Conservation (phyloP, 2,113 vertebrate genomes). For the Hiodon tergisus region DNA sequence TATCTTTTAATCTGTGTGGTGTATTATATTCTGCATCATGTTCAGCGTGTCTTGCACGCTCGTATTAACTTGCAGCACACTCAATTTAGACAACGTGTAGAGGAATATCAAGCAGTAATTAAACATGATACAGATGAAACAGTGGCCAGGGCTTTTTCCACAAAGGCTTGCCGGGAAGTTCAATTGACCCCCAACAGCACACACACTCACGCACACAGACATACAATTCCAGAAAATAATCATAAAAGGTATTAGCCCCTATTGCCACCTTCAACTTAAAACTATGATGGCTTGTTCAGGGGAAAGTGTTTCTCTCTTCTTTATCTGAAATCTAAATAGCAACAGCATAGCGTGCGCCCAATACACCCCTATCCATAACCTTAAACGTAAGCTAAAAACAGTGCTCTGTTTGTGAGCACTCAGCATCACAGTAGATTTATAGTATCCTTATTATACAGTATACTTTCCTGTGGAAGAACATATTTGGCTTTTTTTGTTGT, state of each 20-base stretch:
- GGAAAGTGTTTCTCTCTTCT: slow-evolving; percentile 45
- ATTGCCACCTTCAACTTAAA: slow-evolving; percentile 49
- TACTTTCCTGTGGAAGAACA: neutral
- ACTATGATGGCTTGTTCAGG: slow-evolving; percentile 35
- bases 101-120: slow-evolving; percentile 52
- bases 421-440: neutral
- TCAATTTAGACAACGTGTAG: slow-evolving; percentile 51
- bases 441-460: neutral
- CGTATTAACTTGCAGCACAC: slow-evolving; percentile 55
- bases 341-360: slow-evolving; percentile 10
- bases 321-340: slow-evolving; percentile 44
- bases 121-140: slow-evolving; percentile 34
- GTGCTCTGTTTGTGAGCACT: neutral
- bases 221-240: slow-evolving; percentile 29
- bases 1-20: slow-evolving; percentile 59
- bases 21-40: slow-evolving; percentile 52
- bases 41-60: slow-evolving; percentile 45
- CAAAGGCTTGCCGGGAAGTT: slow-evolving; percentile 48
- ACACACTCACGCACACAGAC: too few species aligned
- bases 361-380: slow-evolving; percentile 32
- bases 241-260: slow-evolving; percentile 41
- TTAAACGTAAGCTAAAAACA: slow-evolving; percentile 23
- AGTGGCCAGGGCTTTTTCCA: slow-evolving; percentile 47
- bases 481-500: neutral
- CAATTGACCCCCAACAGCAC: too few species aligned